Percentiles rank a stretch among this genome's conserved stretches.
phyloP scores from a whole-genome alignment of 1,140 invertebrate genomes.

The Drosophila mayri region DNA sequence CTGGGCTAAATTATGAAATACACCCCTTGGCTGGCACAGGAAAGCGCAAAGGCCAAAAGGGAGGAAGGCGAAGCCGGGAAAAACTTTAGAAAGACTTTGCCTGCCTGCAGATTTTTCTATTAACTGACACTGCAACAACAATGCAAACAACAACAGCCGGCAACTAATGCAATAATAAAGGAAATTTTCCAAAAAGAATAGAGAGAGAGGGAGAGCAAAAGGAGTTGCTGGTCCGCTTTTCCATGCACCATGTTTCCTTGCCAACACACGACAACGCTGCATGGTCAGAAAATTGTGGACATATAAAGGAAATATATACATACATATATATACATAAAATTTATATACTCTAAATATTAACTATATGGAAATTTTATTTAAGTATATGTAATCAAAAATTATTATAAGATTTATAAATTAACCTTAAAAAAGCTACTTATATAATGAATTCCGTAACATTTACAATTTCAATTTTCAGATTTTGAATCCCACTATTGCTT shows the following conservation, averaged over 20 bases:
- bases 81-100: slow-evolving; percentile 67
- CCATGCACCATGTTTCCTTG: slow-evolving; percentile 24
- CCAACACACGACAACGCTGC: slow-evolving; percentile 16
- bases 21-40: slow-evolving; percentile 46
- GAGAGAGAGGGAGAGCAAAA: slow-evolving; percentile 1
- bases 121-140: slow-evolving; percentile 63
- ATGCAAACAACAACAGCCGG: slow-evolving; percentile 28
- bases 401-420: too few relatives aligned
- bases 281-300: neutral
- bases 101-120: slow-evolving; percentile 75
- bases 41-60: slow-evolving; percentile 26
- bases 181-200: slow-evolving; percentile 46
- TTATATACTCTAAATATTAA: neutral
- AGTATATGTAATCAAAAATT: too few relatives aligned
- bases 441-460: too few relatives aligned
- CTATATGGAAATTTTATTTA: neutral
- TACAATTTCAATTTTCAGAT: too few relatives aligned
- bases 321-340: too few relatives aligned
- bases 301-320: neutral
- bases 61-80: neutral
- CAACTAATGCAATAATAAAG: slow-evolving; percentile 72
- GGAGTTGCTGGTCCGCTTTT: slow-evolving; percentile 32
- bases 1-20: slow-evolving; percentile 72
- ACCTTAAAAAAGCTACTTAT: too few relatives aligned
- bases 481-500: too few relatives aligned